Evolutionary conservation across 2,888 invertebrate genomes (phyloP).

Genomic region (Coremacera marginata): DNA sequence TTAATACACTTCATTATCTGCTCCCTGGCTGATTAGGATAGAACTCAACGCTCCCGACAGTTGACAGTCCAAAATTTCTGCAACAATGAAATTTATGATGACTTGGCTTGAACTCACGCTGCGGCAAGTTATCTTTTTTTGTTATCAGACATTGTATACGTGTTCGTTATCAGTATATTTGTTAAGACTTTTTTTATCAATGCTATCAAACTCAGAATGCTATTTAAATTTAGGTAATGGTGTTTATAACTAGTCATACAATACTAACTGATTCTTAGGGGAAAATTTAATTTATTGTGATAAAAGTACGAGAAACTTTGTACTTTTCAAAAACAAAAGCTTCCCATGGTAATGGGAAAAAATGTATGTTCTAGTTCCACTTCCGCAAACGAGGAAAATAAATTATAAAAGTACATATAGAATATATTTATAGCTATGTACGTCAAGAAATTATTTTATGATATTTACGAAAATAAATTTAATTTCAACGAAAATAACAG

Average conservation of each 20-base stretch:
- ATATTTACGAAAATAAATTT: too few species aligned
- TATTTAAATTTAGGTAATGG: too few species aligned
- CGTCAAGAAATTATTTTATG: too few species aligned
- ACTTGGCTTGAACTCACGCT: not conserved
- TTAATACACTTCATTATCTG: not conserved
- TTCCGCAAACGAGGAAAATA: not conserved
- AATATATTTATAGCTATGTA: too few species aligned
- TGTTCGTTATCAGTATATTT: not conserved
- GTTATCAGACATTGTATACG: not conserved
- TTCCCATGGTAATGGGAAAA: not conserved
- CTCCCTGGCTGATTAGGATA: not conserved
- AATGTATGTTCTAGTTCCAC: not conserved
- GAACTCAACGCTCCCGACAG: not conserved
- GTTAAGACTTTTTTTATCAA: not conserved
- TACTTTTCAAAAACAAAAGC: not conserved
- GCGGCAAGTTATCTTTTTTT: not conserved
- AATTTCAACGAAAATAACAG: conserved; percentile 22
- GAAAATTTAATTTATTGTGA: too few species aligned
- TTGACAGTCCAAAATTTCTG: not conserved
- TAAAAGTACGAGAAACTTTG: too few species aligned
- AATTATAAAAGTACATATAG: too few species aligned
- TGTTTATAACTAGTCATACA: too few species aligned
- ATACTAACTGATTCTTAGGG: too few species aligned
- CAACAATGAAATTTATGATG: too few species aligned
- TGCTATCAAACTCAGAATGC: not conserved